Conservation (phyloP, 1,140 invertebrate genomes). For the Cydia pomonella region DNA sequence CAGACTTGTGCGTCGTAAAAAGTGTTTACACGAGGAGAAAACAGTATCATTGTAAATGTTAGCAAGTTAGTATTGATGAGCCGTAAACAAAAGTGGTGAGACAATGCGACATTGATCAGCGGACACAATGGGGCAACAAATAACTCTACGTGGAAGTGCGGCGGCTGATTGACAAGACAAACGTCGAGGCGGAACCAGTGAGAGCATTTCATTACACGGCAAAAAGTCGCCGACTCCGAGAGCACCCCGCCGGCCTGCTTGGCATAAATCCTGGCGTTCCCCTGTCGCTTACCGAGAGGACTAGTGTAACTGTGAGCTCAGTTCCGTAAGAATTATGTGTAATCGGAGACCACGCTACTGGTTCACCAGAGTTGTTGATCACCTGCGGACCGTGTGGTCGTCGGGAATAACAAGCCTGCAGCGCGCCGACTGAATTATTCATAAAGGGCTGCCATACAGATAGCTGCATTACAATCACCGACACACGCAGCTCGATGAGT, state of each 20-base stretch:
- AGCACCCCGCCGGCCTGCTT: conserved; percentile 39
- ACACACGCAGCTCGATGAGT: conserved; percentile 12
- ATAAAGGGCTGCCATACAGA: conserved; percentile 50
- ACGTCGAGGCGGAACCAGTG: conserved; percentile 58
- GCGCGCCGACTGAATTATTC: conserved; percentile 58
- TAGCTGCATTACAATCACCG: conserved; percentile 38
- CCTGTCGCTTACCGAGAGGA: not conserved
- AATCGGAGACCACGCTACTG: conserved; percentile 35
- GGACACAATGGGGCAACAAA: conserved; percentile 74
- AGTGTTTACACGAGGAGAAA: conserved; percentile 50
- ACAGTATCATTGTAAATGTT: conserved; percentile 52
- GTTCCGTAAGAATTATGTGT: not conserved
- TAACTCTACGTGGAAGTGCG: conserved; percentile 65
- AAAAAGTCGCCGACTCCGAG: conserved; percentile 55
- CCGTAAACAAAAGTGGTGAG: conserved; percentile 69
- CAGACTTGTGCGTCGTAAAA: not conserved
- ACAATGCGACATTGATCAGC: conserved; percentile 70
- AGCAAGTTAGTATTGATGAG: conserved; percentile 63
- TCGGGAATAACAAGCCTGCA: conserved; percentile 2
- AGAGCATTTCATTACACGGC: conserved; percentile 66
- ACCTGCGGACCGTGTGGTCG: not conserved
- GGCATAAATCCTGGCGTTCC: conserved; percentile 52
- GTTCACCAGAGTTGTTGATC: conserved; percentile 18
- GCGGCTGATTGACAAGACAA: conserved; percentile 74
- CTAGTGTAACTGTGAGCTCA: not conserved